Percentiles rank a stretch among this genome's conserved stretches.
phyloP scores from a whole-genome alignment of 2,888 invertebrate species.

The Mystacides longicornis region DNA sequence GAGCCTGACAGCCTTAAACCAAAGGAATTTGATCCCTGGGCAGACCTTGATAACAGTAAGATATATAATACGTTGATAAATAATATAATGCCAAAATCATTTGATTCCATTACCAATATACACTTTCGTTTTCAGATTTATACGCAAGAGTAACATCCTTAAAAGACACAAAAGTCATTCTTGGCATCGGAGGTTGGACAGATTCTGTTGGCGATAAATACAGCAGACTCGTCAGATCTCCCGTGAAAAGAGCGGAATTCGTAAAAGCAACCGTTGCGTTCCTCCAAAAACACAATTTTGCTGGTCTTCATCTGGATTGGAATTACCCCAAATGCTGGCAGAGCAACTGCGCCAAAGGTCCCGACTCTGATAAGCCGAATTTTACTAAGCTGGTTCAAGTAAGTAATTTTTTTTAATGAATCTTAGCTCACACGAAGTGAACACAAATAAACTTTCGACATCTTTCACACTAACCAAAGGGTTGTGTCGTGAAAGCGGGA shows the following conservation, averaged over 20 bases:
- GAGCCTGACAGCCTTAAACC: slow-evolving; percentile 71
- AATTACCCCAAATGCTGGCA: slow-evolving; percentile 94
- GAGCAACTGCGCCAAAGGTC: slow-evolving; percentile 78
- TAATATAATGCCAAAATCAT: background rate
- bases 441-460: too few species aligned
- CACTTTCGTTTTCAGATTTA: slow-evolving; percentile 47
- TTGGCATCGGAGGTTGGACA: slow-evolving; percentile 94
- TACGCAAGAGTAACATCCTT: slow-evolving; percentile 71
- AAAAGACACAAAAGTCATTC: slow-evolving; percentile 56
- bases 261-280: slow-evolving; percentile 63
- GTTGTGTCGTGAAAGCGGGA: too few species aligned
- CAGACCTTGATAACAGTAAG: slow-evolving; percentile 78
- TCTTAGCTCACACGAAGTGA: background rate
- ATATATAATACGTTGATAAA: slow-evolving; percentile 15
- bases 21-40: slow-evolving; percentile 81
- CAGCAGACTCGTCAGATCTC: slow-evolving; percentile 65
- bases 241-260: slow-evolving; percentile 60
- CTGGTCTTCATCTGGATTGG: slow-evolving; percentile 89
- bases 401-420: slow-evolving; percentile 17
- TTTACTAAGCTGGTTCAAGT: slow-evolving; percentile 70
- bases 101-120: background rate
- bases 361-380: slow-evolving; percentile 68
- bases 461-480: too few species aligned
- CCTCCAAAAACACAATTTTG: slow-evolving; percentile 67
- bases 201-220: slow-evolving; percentile 86